Evolutionary conservation across 2,888 invertebrate genomes (phyloP).

Genomic region (Sesamia inferens): DNA sequence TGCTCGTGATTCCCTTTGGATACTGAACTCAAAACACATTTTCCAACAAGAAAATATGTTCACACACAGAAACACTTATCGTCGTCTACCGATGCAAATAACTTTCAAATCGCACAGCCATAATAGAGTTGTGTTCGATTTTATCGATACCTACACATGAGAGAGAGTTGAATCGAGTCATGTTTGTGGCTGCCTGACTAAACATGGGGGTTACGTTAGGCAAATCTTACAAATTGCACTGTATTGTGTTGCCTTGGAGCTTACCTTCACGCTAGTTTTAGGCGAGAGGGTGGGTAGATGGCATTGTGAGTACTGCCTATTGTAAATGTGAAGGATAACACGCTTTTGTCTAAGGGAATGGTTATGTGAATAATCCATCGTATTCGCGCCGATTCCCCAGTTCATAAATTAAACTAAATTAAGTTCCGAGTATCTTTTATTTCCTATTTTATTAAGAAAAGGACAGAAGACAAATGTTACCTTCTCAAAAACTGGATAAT

Average conservation of each 20-base stretch:
- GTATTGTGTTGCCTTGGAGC: slow-evolving; percentile 12
- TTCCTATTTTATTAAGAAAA: no score
- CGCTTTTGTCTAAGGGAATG: neutral
- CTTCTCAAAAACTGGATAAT: no score
- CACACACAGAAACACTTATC: slow-evolving; percentile 1
- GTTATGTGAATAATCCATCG: neutral
- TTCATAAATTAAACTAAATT: no score
- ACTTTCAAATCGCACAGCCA: slow-evolving; percentile 20
- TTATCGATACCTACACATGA: slow-evolving; percentile 23
- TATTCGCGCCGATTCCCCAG: neutral
- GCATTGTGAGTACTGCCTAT: neutral
- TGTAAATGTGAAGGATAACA: neutral
- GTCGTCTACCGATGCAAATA: slow-evolving; percentile 8
- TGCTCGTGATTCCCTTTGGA: no score
- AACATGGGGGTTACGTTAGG: slow-evolving; percentile 25
- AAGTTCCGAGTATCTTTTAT: no score
- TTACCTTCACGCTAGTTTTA: neutral
- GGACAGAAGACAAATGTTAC: no score
- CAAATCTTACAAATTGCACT: slow-evolving; percentile 41
- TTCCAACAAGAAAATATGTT: neutral
- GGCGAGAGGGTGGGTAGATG: neutral
- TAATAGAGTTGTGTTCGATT: slow-evolving; percentile 19
- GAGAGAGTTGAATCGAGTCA: slow-evolving; percentile 37
- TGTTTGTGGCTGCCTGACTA: slow-evolving; percentile 21
- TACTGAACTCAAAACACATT: no score